phyloP scores from a whole-genome alignment of 1,140 invertebrate genomes.

The Trichonephila clavipes region DNA sequence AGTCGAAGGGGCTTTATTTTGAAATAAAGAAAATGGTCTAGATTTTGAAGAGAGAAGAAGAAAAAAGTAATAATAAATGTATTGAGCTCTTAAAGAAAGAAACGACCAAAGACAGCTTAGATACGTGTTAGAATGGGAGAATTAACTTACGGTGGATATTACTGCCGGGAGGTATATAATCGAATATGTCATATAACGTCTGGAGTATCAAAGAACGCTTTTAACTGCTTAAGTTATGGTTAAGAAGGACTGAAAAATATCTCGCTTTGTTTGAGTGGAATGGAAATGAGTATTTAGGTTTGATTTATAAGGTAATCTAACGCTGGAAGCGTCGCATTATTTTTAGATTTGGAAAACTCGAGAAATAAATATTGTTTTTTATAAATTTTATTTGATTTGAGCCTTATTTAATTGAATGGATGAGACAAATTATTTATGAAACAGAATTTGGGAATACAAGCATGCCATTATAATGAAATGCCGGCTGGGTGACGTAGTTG shows the following conservation, averaged over 20 bases:
- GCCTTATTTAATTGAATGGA: too few species aligned
- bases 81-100: slow-evolving; percentile 25
- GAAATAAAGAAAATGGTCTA: slow-evolving; percentile 73
- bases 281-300: slow-evolving; percentile 1
- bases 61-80: slow-evolving; percentile 33
- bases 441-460: too few species aligned
- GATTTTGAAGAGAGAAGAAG: background rate
- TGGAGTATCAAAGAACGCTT: background rate
- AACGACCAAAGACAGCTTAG: slow-evolving; percentile 51
- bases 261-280: background rate
- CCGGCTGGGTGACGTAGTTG: too few species aligned
- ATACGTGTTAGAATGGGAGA: slow-evolving; percentile 16
- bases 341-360: too few species aligned
- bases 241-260: background rate
- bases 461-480: too few species aligned
- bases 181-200: slow-evolving; percentile 1
- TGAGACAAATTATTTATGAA: too few species aligned
- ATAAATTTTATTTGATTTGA: background rate
- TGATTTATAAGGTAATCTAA: background rate
- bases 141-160: slow-evolving; percentile 41
- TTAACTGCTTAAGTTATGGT: slow-evolving; percentile 26
- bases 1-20: slow-evolving; percentile 43
- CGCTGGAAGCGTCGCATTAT: too few species aligned
- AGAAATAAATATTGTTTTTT: background rate
- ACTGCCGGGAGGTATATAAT: slow-evolving; percentile 22